Evolutionary conservation across 2,888 invertebrate species (phyloP), one percentile per base, ranked within the genome.

Genomic region (Osmoderma eremita): DNA sequence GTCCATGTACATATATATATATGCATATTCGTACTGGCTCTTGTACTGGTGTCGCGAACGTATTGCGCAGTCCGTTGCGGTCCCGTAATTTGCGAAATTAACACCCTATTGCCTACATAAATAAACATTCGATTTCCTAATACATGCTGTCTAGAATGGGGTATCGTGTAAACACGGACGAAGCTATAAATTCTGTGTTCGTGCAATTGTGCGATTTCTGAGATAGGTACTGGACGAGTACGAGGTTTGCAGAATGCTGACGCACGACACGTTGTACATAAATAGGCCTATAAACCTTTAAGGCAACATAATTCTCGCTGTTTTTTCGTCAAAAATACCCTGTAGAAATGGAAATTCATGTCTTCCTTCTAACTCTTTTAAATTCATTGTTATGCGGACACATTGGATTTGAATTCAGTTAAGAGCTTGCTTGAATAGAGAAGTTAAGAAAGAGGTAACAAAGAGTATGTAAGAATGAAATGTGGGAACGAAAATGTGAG

Each of bases 11-110:
- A 22, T 38, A 49, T 24, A 39, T 49, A 39, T 30, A 30, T 24
- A 22, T 38, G 58, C 41, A 39, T 49, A 39, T 30, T 30, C 10
- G 30, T 30, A 30, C 30, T 30, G 30, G 30, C 1, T 30, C 30
- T 30, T 30, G 30, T 30, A 30, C 30, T 2, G 12, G 56, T 50
- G 45, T 53, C n/a, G 39, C 48, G 53, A 53, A 15, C 12, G 45
- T 56, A 56, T 22, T 17, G 45, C 48, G 22, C 39, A 22, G 65
- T 30, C 49, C 49, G 49, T 50, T 63, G 42, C 30, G 41, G 63
- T 22, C 58, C 41, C 49, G 58, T 56, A 42, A 45, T 65, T 65
- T 58, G 49, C 65, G 56, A 65, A 65, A 65, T 65, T 65, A 65
- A 48, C 65, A 65, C 58, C 58, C 45, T 61, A 61, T 61, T 45